phyloP scores from a whole-genome alignment of 2,113 vertebrate species.

The Odontesthes bonariensis region DNA sequence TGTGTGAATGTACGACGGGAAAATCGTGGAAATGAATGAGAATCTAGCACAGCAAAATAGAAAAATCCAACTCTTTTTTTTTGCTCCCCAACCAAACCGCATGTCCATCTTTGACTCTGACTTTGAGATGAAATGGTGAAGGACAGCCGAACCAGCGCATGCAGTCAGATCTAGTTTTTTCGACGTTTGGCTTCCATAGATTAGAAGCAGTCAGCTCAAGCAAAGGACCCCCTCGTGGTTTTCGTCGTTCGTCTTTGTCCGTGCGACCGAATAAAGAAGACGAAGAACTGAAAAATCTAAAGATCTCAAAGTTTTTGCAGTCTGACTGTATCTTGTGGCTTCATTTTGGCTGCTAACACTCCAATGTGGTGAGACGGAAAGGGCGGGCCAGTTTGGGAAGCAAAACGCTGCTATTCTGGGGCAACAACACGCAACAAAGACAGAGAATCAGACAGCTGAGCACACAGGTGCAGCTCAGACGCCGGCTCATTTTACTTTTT shows the following conservation, averaged over 20 bases:
- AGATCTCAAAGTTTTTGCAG: no score
- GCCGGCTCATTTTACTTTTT: no score
- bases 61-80: no score
- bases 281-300: background rate
- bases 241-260: slow-evolving; percentile 28
- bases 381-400: background rate
- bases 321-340: no score
- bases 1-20: no score
- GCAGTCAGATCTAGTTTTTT: background rate
- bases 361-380: background rate
- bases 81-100: background rate
- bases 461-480: no score
- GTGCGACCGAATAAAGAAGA: slow-evolving; percentile 25
- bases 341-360: background rate
- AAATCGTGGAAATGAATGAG: no score
- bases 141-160: slow-evolving; percentile 19
- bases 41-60: no score
- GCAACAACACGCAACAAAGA: background rate
- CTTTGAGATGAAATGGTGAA: background rate
- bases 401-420: background rate
- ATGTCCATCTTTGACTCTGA: background rate
- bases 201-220: slow-evolving; percentile 11
- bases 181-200: background rate
- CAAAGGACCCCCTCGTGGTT: background rate
- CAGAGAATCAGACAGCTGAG: background rate